phyloP scores from a whole-genome alignment of 2,113 vertebrate genomes.

The Tiliqua scincoides region DNA sequence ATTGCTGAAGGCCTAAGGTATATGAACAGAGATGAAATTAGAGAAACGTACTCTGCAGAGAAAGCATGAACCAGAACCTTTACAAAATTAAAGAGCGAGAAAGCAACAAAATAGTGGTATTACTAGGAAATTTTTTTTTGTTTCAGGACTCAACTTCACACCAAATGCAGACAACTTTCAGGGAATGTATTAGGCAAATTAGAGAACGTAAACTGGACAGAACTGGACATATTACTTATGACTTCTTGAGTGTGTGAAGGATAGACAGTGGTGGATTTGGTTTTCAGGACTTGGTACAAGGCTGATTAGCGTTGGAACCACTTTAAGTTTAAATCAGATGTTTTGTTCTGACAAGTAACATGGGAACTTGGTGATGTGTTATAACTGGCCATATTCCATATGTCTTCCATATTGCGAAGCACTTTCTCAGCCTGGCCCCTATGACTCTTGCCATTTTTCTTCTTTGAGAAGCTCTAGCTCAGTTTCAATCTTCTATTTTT shows the following conservation, averaged over 20 bases:
- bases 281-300: not conserved
- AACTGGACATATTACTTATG: not conserved
- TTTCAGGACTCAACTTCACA: not conserved
- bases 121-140: not conserved
- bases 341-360: not conserved
- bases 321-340: not conserved
- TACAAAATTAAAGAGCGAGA: not conserved
- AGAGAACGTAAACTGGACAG: not conserved
- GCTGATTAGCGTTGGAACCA: not conserved
- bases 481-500: too few relatives aligned
- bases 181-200: not conserved
- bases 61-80: not conserved
- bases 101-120: not conserved
- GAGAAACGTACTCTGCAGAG: not conserved
- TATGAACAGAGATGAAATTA: not conserved
- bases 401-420: too few relatives aligned
- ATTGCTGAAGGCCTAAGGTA: accelerated
- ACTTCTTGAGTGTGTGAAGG: not conserved
- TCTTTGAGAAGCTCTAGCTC: not conserved
- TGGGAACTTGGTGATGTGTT: not conserved
- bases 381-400: not conserved
- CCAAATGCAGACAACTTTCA: not conserved
- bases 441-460: not conserved
- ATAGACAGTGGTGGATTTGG: not conserved
- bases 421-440: not conserved